Conservation (phyloP, 2,113 vertebrate species). For the Notothenia coriiceps region DNA sequence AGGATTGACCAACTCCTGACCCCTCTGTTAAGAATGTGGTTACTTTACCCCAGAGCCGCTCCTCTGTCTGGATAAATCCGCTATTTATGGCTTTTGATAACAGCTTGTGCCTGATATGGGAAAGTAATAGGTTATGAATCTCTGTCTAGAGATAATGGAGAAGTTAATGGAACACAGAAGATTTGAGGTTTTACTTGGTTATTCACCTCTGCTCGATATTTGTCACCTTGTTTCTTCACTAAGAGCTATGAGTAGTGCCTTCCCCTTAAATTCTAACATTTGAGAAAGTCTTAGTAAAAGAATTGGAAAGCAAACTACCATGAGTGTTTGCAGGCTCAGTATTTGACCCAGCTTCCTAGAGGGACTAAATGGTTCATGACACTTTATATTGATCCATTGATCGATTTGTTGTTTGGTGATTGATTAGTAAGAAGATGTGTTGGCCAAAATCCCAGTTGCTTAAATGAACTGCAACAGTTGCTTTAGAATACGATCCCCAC, state of each 20-base stretch:
- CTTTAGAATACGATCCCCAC: slow-evolving; percentile 40
- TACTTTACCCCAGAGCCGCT: slow-evolving; percentile 41
- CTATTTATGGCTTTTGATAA: slow-evolving; percentile 60
- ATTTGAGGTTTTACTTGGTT: slow-evolving; percentile 30
- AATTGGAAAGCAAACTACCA: not conserved
- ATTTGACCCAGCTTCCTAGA: slow-evolving; percentile 4
- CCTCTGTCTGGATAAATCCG: slow-evolving; percentile 59
- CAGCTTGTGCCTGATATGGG: slow-evolving; percentile 48
- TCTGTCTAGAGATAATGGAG: slow-evolving; percentile 48
- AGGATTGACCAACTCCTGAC: slow-evolving; percentile 75
- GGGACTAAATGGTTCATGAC: slow-evolving; percentile 6
- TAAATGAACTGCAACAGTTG: slow-evolving; percentile 18
- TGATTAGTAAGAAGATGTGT: slow-evolving; percentile 37
- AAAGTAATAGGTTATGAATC: slow-evolving; percentile 60
- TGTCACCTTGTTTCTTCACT: slow-evolving; percentile 16
- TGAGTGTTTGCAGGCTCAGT: not conserved
- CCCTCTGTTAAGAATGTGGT: slow-evolving; percentile 48
- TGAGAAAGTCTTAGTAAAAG: not conserved
- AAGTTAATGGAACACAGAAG: slow-evolving; percentile 63
- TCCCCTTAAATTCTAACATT: slow-evolving; percentile 2
- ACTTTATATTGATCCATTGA: slow-evolving; percentile 43
- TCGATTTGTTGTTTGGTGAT: slow-evolving; percentile 44
- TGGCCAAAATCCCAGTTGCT: slow-evolving; percentile 12
- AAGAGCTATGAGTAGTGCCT: not conserved
- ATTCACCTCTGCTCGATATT: slow-evolving; percentile 42